phyloP scores from a whole-genome alignment of 1,140 invertebrate species.

The Rhyacophila brunnea region DNA sequence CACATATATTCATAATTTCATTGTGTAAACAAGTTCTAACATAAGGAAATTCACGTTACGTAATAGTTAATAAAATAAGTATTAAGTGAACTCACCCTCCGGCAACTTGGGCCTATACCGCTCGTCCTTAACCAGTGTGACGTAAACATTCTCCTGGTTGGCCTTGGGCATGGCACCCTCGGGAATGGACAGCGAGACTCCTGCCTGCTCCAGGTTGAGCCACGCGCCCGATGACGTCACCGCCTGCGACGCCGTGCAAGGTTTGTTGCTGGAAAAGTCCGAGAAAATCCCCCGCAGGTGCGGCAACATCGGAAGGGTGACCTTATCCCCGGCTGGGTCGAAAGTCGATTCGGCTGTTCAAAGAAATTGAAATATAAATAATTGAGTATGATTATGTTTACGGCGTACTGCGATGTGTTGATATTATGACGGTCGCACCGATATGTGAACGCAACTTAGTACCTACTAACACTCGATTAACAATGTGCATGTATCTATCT shows the following conservation, averaged over 20 bases:
- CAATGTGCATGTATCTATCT: too few species aligned
- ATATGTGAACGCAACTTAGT: too few species aligned
- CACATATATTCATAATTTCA: too few species aligned
- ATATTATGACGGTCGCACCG: too few species aligned
- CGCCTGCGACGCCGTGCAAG: conserved; percentile 40
- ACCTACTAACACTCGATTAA: too few species aligned
- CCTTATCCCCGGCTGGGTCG: conserved; percentile 60
- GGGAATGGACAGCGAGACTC: conserved; percentile 67
- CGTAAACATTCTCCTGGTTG: conserved; percentile 61
- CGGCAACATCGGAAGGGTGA: conserved; percentile 56
- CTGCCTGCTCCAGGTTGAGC: conserved; percentile 63
- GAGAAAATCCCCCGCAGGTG: conserved; percentile 19
- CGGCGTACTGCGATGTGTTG: too few species aligned
- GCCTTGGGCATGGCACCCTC: conserved; percentile 65
- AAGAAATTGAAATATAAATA: conserved; percentile 26
- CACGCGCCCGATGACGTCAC: conserved; percentile 59
- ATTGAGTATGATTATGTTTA: too few species aligned
- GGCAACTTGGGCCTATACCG: conserved; percentile 64
- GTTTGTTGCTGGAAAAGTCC: conserved; percentile 1
- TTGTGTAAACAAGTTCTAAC: too few species aligned
- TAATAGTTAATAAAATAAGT: too few species aligned
- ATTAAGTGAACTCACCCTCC: conserved; percentile 57
- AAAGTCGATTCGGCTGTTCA: conserved; percentile 67
- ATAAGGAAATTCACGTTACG: too few species aligned
- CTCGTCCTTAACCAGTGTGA: conserved; percentile 70